These are phyloP conservation scores for Varanus komodoensis DNA, from an alignment of 2,113 vertebrate genomes.

Conservation along the genomic window DNA sequence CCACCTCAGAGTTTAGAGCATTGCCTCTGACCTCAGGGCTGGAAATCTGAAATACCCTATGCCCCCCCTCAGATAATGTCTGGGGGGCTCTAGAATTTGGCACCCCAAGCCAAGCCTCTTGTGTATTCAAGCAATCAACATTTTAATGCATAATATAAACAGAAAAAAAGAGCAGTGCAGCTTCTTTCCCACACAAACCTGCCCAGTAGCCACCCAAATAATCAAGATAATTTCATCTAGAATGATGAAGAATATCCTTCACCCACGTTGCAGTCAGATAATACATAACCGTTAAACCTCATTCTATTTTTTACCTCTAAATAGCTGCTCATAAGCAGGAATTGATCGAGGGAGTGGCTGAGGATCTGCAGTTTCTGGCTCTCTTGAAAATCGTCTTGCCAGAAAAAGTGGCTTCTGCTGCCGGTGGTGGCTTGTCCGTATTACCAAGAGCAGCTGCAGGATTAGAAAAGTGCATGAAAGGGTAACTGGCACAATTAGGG, in stretches of 20 bases:
- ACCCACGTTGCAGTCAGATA: neutral
- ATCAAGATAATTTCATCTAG: neutral
- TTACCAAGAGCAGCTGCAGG: conserved; percentile 49
- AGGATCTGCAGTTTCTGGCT: conserved; percentile 21
- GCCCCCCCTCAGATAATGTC: no score
- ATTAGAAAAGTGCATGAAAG: conserved; percentile 48
- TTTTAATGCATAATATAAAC: neutral
- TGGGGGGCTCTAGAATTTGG: no score
- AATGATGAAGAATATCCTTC: neutral
- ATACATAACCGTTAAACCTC: neutral
- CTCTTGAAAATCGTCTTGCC: conserved; percentile 20
- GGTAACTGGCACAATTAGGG: conserved; percentile 48
- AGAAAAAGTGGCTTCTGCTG: conserved; percentile 48
- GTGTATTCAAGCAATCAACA: neutral
- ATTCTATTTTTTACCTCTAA: neutral
- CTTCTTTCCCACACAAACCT: neutral
- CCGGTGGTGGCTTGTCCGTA: conserved; percentile 49
- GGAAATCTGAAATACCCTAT: no score
- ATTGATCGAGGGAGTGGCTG: neutral
- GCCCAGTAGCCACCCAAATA: neutral
- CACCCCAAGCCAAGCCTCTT: no score
- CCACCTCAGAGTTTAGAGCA: no score
- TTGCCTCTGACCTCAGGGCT: no score
- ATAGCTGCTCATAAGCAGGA: neutral
- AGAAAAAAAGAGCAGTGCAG: neutral